Conservation (phyloP, 2,113 vertebrate species). For the Alethe diademata region DNA sequence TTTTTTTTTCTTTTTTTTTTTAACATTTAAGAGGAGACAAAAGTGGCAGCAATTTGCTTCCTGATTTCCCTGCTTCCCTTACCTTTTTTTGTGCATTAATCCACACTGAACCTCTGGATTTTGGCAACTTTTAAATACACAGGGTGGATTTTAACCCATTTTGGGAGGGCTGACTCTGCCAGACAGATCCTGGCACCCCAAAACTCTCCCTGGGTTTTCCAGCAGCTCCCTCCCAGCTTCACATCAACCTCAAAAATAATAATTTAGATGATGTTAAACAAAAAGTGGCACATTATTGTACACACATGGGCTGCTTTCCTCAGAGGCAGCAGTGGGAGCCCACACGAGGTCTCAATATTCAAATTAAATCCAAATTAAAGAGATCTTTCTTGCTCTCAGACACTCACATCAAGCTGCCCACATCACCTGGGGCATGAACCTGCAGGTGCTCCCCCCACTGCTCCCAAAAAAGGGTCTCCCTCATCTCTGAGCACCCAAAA, state of each 20-base stretch:
- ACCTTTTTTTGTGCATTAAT: too few relatives aligned
- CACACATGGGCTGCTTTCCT: accelerated
- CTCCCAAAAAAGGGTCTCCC: background rate
- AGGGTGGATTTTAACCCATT: accelerated
- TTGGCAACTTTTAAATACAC: accelerated
- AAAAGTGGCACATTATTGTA: accelerated
- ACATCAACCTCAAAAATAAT: background rate
- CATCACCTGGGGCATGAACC: accelerated
- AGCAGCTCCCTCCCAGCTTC: background rate
- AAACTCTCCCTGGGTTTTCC: background rate
- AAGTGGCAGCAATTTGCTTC: background rate
- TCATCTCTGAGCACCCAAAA: background rate
- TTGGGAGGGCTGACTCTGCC: background rate
- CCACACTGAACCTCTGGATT: accelerated
- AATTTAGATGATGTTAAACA: background rate
- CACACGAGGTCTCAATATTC: accelerated
- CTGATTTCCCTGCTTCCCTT: background rate
- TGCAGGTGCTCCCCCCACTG: accelerated
- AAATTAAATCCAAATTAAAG: background rate
- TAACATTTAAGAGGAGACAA: background rate
- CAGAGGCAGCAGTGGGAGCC: accelerated
- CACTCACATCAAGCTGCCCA: background rate
- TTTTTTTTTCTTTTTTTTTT: background rate
- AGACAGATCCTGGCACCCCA: background rate
- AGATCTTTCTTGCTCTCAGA: accelerated